Evolutionary conservation across 2,113 vertebrate genomes (phyloP).

Genomic region (Melanocharis versteri): DNA sequence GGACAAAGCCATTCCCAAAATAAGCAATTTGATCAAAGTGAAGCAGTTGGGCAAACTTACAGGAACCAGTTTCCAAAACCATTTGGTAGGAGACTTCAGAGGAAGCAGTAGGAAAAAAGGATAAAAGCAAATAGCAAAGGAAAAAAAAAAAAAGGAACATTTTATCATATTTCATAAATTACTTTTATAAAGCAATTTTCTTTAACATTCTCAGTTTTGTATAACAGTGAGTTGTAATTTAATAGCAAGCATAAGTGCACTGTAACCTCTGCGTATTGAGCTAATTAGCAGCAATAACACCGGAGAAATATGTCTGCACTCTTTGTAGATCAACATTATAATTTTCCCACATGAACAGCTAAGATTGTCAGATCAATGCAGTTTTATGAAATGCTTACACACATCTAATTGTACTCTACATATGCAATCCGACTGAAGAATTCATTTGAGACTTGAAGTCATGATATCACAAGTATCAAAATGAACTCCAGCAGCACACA

Average conservation of each 20-base stretch:
- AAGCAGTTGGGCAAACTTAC: conserved; percentile 85
- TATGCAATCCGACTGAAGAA: conserved; percentile 11
- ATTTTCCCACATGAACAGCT: not conserved
- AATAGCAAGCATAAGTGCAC: not conserved
- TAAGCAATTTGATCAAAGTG: conserved; percentile 39
- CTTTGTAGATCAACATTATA: not conserved
- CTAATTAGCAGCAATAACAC: conserved; percentile 35
- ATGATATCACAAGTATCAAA: conserved; percentile 46
- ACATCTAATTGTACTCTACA: conserved; percentile 9
- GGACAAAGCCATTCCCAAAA: conserved; percentile 29
- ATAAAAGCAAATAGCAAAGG: conserved; percentile 67
- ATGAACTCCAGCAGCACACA: conserved; percentile 25
- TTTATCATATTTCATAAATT: conserved; percentile 66
- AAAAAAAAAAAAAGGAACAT: conserved; percentile 52
- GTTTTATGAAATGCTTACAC: conserved; percentile 17
- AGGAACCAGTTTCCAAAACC: conserved; percentile 99
- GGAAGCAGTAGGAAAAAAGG: conserved; percentile 73
- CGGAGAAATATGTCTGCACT: not conserved
- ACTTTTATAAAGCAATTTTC: conserved; percentile 30
- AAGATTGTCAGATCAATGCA: not conserved
- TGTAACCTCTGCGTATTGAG: not conserved
- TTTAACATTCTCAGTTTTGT: conserved; percentile 25
- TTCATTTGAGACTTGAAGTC: conserved; percentile 52
- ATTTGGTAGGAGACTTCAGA: conserved; percentile 98
- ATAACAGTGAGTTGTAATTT: conserved; percentile 9